These are phyloP conservation scores for Anoncus sp. DNA, from an alignment of 2,888 invertebrate species.

Conservation along the genomic window DNA sequence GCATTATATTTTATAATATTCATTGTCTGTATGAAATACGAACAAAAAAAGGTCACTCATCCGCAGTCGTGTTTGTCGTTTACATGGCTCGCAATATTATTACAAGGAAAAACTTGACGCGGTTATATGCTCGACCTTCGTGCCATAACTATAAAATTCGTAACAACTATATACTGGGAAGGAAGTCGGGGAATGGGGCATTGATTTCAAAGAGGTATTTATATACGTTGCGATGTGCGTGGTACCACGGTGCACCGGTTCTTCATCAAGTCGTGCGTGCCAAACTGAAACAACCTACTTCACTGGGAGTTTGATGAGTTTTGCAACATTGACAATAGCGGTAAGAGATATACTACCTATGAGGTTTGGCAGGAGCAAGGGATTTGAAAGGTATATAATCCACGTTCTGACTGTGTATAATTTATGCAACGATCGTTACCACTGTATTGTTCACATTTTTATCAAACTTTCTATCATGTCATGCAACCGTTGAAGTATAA, in stretches of 20 bases:
- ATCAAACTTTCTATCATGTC: conserved; percentile 5
- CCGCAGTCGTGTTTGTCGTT: not conserved
- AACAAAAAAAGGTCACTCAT: too few relatives aligned
- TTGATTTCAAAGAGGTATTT: conserved; percentile 39
- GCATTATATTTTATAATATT: too few relatives aligned
- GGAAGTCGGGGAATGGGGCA: not conserved
- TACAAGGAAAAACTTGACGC: not conserved
- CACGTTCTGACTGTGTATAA: conserved; percentile 12
- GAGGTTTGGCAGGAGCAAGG: conserved; percentile 3
- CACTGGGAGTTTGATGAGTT: conserved; percentile 44
- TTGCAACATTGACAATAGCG: conserved; percentile 30
- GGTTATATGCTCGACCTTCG: not conserved
- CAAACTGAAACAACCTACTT: conserved; percentile 26
- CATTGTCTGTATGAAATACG: too few relatives aligned
- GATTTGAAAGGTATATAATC: not conserved
- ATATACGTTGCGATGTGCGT: conserved; percentile 9
- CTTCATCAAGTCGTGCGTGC: conserved; percentile 29
- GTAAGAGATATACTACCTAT: not conserved
- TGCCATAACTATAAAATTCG: not conserved
- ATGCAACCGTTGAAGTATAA: too few relatives aligned
- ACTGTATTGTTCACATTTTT: conserved; percentile 4
- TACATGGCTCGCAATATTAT: not conserved
- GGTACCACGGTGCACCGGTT: conserved; percentile 24
- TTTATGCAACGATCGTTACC: conserved; percentile 35
- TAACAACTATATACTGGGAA: not conserved